Evolutionary conservation across 2,888 invertebrate species (phyloP).

Genomic region (Himalopsyche japonica): DNA sequence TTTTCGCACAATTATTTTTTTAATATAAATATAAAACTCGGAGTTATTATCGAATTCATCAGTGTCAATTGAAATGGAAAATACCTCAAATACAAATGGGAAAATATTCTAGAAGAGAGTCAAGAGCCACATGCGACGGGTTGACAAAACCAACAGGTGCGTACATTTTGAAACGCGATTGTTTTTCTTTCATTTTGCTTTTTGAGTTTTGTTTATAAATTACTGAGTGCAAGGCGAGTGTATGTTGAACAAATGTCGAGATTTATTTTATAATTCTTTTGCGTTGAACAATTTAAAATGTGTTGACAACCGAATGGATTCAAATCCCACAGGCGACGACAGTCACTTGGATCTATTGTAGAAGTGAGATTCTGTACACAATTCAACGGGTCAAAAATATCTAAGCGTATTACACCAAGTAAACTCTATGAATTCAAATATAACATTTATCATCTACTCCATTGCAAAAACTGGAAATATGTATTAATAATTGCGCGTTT

Average conservation of each 20-base stretch:
- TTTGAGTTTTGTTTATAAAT: constrained; percentile 31
- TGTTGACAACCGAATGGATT: constrained; percentile 34
- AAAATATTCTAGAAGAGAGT: not conserved
- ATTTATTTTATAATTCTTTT: constrained; percentile 27
- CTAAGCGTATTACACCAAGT: not conserved
- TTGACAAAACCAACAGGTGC: constrained; percentile 33
- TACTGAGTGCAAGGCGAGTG: constrained; percentile 10
- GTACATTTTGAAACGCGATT: constrained; percentile 22
- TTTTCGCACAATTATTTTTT: too few species aligned
- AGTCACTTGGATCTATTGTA: not conserved
- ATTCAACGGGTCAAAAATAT: not conserved
- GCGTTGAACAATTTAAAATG: constrained; percentile 28
- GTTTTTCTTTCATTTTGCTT: constrained; percentile 25
- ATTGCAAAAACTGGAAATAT: too few species aligned
- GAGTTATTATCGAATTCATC: not conserved
- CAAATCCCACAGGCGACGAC: constrained; percentile 6
- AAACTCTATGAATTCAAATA: too few species aligned
- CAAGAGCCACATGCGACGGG: not conserved
- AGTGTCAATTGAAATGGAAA: not conserved
- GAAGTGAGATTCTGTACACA: not conserved
- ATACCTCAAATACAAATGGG: not conserved
- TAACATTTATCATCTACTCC: too few species aligned
- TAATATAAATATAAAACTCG: not conserved
- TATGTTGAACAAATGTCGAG: constrained; percentile 20
- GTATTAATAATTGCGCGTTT: too few species aligned